Evolutionary conservation across 2,797 vertebrate genomes (phyloP), one percentile per base, ranked within the genome.

Genomic region (Esox lucius): DNA sequence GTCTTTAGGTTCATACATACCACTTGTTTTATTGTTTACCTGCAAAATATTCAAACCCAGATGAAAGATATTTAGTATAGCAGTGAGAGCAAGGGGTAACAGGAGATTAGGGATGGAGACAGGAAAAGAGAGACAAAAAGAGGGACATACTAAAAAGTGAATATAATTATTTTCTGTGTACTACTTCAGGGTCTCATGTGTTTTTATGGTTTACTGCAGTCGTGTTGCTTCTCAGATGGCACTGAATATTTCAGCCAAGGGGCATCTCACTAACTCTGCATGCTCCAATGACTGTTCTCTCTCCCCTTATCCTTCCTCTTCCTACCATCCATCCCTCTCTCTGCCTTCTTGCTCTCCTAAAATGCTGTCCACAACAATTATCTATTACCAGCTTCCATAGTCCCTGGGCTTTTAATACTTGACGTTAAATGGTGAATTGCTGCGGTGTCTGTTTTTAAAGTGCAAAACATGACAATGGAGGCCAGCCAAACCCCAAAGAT

Each of bases 351-450:
- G 9, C 56, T 24, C 56, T 12, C 56, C 22, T 4, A 22, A 59
- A 59, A 59, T 59, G 22, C 2, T 59, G 5, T 24, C 56, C 9
- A 12, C 56, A 11, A 59, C 56, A 59, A 22, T 59, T 3, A 59
- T 59, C 56, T 59, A 17, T 24, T 24, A 24, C 56, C 56, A 59
- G 22, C 56, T 24, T 59, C 56, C 56, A 5, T 12, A 4, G 56
- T 59, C 56, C 56, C 56, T 59, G 56, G 56, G 56, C 56, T 24
- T 59, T 59, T 59, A 13, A 59, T 59, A 59, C 56, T 59, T 22
- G 56, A 9, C 56, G 22, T 59, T 59, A 22, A 24, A 12, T 4
- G 8, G 11, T 59, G 8, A 12, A 59, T 59, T 59, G n/a, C 56
- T 59, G 56, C 11, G 3, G 42, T 46, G 12, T 46, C 42, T 13